These are phyloP conservation scores for Oxygymnocypris stewartii DNA, from an alignment of 2,113 vertebrate genomes.

Conservation along the genomic window DNA sequence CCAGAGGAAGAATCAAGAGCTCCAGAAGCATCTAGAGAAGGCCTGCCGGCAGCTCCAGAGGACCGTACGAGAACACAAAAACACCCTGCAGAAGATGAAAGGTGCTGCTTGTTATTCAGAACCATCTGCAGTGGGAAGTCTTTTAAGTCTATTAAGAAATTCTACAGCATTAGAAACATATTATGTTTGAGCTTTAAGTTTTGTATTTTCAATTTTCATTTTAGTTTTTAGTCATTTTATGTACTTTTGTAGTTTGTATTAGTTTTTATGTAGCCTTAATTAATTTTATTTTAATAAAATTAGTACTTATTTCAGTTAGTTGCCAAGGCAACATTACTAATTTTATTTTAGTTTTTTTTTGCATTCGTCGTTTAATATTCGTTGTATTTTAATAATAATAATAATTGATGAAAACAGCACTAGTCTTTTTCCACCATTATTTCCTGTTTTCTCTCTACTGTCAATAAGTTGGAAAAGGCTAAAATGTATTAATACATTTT, in stretches of 20 bases:
- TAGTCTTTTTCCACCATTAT: not conserved
- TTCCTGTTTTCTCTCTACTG: not conserved
- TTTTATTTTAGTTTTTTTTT: too few species aligned
- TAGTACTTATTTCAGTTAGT: too few species aligned
- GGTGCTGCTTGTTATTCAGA: constrained; percentile 60
- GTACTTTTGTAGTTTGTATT: too few species aligned
- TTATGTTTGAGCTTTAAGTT: too few species aligned
- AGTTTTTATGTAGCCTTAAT: too few species aligned
- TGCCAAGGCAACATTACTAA: too few species aligned
- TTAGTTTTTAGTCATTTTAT: too few species aligned
- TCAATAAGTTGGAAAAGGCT: not conserved
- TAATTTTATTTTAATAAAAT: too few species aligned
- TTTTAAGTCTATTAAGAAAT: not conserved
- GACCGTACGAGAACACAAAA: constrained; percentile 76
- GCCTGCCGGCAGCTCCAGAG: constrained; percentile 80
- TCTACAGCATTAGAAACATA: not conserved
- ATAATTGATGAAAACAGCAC: not conserved
- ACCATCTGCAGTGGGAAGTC: not conserved
- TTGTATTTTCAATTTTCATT: too few species aligned
- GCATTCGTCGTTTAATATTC: too few species aligned
- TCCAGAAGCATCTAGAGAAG: constrained; percentile 83
- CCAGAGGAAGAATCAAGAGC: constrained; percentile 80
- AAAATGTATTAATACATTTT: not conserved
- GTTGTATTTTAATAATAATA: too few species aligned
- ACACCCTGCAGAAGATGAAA: constrained; percentile 73